Evolutionary conservation across 2,888 invertebrate species (phyloP), one percentile per base, ranked within the genome.

Genomic region (Drosophila melanocephala): DNA sequence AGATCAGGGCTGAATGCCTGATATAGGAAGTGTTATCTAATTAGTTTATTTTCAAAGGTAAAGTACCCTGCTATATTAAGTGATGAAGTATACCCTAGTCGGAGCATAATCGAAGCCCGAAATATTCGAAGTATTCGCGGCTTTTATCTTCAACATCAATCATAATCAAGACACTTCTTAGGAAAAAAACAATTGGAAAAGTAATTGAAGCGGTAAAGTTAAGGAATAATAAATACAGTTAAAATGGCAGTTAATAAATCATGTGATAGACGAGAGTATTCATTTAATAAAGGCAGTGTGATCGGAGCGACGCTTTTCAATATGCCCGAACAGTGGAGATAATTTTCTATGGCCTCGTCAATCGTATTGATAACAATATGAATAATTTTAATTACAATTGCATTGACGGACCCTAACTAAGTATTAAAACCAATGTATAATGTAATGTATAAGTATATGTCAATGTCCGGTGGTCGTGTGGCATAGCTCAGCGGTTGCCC

Each of bases 401-500:
- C 28, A 44, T 14, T 51, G 26, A 30, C 16, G 55, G 26, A 30
- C 22, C 9, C 28, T 42, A 47, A 33, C 28, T n/a, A 1, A 30
- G 28, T n/a, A 42, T 32, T 26, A 14, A 28, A 50, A 52, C 9
- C 51, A 35, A 26, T 26, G 26, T 26, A 26, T 26, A 26, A 26
- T 26, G 26, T 26, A 26, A 26, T 26, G 26, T 26, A 26, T 26
- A 26, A 26, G 26, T 26, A 26, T 26, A 26, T 26, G 72, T 5
- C 37, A 30, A 33, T 60, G 52, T 61, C 58, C 75, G 44, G 50
- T 39, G 35, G 51, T 52, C 30, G 53, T 42, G 47, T 33, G 42
- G 42, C 63, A 33, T 7, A 50, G 50, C 88, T 57, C 90, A 90
- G 86, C 87, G 84, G 86, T 81, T 64, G 90, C 47, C 79, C 73